Conservation (phyloP, 2,113 vertebrate genomes). For the Naja naja region DNA sequence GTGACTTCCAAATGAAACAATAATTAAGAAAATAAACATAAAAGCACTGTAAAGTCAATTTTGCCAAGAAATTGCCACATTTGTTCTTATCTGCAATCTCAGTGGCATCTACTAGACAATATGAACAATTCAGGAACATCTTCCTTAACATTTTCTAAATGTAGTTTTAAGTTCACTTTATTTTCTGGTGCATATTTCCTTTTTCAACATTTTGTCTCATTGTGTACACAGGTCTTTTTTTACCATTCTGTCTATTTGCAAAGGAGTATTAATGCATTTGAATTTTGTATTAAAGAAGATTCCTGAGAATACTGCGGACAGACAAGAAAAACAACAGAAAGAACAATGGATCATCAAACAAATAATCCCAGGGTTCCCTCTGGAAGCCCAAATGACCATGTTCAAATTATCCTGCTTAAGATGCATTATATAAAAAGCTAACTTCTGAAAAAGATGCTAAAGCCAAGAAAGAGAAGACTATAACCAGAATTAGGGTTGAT, state of each 20-base stretch:
- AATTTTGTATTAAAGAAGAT: not conserved
- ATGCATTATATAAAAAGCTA: not conserved
- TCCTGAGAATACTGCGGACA: not conserved
- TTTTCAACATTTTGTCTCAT: not conserved
- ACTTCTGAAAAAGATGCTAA: not conserved
- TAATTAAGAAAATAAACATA: constrained; percentile 14
- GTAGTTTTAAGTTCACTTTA: not conserved
- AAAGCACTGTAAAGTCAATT: constrained; percentile 4
- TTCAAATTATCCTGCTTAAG: no score
- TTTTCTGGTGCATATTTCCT: not conserved
- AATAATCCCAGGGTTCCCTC: not conserved
- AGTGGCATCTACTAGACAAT: constrained; percentile 21
- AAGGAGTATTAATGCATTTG: not conserved
- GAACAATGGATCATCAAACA: not conserved
- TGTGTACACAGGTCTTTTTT: not conserved
- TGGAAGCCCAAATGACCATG: no score
- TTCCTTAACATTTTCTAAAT: not conserved
- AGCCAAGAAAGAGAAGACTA: not conserved
- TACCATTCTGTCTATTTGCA: not conserved
- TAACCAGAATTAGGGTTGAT: not conserved
- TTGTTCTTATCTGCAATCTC: constrained; percentile 37
- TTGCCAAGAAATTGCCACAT: constrained; percentile 14
- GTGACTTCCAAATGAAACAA: constrained; percentile 20
- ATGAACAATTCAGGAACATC: constrained; percentile 13
- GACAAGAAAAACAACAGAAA: not conserved